Evolutionary conservation across 2,888 invertebrate genomes (phyloP).

Genomic region (Lathronympha strigana): DNA sequence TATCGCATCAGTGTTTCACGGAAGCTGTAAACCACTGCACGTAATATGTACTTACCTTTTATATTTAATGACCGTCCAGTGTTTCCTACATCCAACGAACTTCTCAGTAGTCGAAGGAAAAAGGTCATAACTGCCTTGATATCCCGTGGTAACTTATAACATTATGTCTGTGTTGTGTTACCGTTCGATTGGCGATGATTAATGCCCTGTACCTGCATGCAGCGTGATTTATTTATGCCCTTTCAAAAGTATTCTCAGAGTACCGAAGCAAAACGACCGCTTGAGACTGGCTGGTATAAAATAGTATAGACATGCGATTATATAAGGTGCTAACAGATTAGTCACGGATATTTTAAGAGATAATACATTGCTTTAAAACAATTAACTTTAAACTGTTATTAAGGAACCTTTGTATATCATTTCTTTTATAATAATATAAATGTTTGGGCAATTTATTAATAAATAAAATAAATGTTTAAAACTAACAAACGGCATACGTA

Average conservation of each 20-base stretch:
- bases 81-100: slow-evolving; percentile 9
- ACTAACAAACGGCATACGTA: too few relatives aligned
- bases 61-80: background rate
- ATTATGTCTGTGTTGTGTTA: background rate
- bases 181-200: slow-evolving; percentile 32
- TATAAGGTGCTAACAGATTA: too few relatives aligned
- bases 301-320: too few relatives aligned
- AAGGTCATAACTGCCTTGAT: background rate
- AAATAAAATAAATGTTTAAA: too few relatives aligned
- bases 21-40: too few relatives aligned
- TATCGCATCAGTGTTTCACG: too few relatives aligned
- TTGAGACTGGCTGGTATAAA: background rate
- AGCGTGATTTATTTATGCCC: slow-evolving; percentile 37
- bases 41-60: background rate
- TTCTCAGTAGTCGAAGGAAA: background rate
- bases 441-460: too few relatives aligned
- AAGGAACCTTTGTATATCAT: too few relatives aligned
- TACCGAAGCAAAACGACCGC: background rate
- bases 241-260: slow-evolving; percentile 9
- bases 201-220: slow-evolving; percentile 21
- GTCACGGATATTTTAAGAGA: too few relatives aligned
- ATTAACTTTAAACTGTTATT: too few relatives aligned
- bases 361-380: too few relatives aligned
- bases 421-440: too few relatives aligned
- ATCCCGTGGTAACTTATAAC: background rate